Conservation (phyloP, 2,113 vertebrate species). For the Thamnophis sirtalis region DNA sequence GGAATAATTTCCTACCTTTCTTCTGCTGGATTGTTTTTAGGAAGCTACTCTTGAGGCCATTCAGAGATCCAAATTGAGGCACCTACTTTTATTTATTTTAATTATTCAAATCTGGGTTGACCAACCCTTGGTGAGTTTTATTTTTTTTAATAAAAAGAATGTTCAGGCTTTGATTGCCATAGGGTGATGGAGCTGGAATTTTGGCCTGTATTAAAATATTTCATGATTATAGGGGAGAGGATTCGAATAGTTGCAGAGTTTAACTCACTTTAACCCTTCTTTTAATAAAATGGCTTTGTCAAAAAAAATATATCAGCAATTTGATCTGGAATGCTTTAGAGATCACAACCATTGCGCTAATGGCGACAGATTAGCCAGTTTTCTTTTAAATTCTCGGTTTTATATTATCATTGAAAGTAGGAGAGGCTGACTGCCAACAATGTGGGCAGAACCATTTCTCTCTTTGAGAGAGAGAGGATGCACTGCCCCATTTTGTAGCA, state of each 20-base stretch:
- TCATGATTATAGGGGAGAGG: background rate
- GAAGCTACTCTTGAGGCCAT: background rate
- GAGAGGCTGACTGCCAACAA: background rate
- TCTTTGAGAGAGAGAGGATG: background rate
- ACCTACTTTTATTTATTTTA: background rate
- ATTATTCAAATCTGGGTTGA: background rate
- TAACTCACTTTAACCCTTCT: background rate
- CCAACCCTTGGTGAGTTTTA: background rate
- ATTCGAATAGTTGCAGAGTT: background rate
- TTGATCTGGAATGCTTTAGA: background rate
- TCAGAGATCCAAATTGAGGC: background rate
- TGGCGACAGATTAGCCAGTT: background rate
- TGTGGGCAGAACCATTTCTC: background rate
- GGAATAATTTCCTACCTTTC: background rate
- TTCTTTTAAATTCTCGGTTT: background rate
- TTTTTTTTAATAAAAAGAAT: background rate
- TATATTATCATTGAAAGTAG: background rate
- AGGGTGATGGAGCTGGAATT: background rate
- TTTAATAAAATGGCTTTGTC: background rate
- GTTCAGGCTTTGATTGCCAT: background rate
- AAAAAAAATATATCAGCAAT: background rate
- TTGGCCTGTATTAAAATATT: background rate
- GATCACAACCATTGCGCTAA: background rate
- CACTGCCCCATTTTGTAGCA: background rate
- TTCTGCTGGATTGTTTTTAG: background rate